Conservation (phyloP, 1,140 invertebrate genomes). For the Cherax quadricarinatus region DNA sequence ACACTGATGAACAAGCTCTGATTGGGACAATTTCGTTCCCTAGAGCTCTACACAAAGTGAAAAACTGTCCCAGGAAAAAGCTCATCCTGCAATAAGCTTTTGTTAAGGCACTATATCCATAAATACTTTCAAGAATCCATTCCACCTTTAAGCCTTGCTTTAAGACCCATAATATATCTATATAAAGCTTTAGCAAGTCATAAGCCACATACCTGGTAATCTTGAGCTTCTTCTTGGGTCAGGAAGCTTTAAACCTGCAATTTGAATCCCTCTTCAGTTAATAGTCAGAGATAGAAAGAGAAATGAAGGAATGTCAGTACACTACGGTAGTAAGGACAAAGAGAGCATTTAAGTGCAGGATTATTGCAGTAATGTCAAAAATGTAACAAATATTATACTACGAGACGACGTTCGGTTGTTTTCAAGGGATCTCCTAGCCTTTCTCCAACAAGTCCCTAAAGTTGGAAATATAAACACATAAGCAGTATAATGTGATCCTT, state of each 20-base stretch:
- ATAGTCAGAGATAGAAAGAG: constrained; percentile 31
- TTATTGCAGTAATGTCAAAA: constrained; percentile 41
- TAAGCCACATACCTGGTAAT: constrained; percentile 60
- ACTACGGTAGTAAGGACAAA: not conserved
- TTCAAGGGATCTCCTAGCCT: too few relatives aligned
- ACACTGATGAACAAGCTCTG: too few relatives aligned
- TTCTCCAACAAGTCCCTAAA: too few relatives aligned
- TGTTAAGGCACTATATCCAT: too few relatives aligned
- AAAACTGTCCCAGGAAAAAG: too few relatives aligned
- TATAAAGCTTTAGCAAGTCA: constrained; percentile 9
- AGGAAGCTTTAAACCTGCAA: constrained; percentile 68
- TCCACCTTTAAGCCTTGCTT: not conserved
- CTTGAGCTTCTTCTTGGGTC: constrained; percentile 63
- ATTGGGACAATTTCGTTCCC: too few relatives aligned
- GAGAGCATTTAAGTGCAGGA: constrained; percentile 10
- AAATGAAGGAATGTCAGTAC: constrained; percentile 11
- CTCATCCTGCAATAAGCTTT: too few relatives aligned
- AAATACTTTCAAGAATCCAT: not conserved
- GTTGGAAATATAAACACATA: too few relatives aligned
- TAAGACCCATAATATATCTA: not conserved
- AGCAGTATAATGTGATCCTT: too few relatives aligned
- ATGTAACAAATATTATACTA: not conserved
- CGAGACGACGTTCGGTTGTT: not conserved
- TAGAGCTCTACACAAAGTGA: too few relatives aligned
- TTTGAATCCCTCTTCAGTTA: constrained; percentile 58